Conservation (phyloP, 2,888 invertebrate species). For the Microctonus hyperodae region DNA sequence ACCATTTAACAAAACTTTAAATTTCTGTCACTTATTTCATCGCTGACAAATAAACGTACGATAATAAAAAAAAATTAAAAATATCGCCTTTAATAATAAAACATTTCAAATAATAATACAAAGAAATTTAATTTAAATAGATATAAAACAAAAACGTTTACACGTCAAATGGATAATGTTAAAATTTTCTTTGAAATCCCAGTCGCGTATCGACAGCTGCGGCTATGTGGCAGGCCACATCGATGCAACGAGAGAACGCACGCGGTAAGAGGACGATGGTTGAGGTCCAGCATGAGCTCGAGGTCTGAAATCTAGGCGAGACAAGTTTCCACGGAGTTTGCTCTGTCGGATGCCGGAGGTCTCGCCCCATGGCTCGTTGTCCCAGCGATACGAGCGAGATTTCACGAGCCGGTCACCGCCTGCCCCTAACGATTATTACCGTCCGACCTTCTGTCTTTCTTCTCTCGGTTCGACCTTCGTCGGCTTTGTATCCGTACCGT, state of each 20-base stretch:
- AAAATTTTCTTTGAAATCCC: slow-evolving; percentile 11
- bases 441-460: slow-evolving; percentile 38
- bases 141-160: too few species aligned
- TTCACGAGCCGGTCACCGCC: slow-evolving; percentile 42
- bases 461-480: slow-evolving; percentile 19
- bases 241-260: slow-evolving; percentile 4
- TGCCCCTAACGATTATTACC: slow-evolving; percentile 44
- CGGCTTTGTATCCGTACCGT: slow-evolving; percentile 19
- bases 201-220: slow-evolving; percentile 25
- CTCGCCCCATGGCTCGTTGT: slow-evolving; percentile 35
- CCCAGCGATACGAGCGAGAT: slow-evolving; percentile 38
- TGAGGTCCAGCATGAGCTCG: not conserved
- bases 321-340: slow-evolving; percentile 30
- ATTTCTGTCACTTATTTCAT: not conserved
- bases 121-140: too few species aligned
- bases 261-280: slow-evolving; percentile 2
- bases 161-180: slow-evolving; percentile 7
- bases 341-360: slow-evolving; percentile 23
- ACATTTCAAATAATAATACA: too few species aligned
- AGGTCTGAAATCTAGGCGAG: slow-evolving; percentile 15
- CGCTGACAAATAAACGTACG: not conserved
- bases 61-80: too few species aligned
- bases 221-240: slow-evolving; percentile 1
- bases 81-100: too few species aligned
- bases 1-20: not conserved